Evolutionary conservation across 2,113 vertebrate species (phyloP), one percentile per base, ranked within the genome.

Genomic region (Sturnus vulgaris): DNA sequence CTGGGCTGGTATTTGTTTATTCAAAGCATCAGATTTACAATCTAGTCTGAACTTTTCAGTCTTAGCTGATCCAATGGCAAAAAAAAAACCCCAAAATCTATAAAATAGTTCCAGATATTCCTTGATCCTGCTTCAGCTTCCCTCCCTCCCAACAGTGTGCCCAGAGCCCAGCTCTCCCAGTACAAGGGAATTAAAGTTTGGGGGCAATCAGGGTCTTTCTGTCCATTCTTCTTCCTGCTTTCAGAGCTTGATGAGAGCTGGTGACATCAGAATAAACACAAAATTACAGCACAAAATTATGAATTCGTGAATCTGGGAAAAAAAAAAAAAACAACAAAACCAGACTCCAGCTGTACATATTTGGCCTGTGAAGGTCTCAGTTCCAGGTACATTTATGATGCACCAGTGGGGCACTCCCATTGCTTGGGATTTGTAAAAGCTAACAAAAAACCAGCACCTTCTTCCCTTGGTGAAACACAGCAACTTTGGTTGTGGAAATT

Each of bases 121-220:
- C 61, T 93, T 78, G 79, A 23, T 49, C 60, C 86, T 78, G 30
- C 33, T 82, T 60, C 88, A 88, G 72, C 86, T 75, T 64, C 90
- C 88, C 72, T 71, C 73, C 66, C 88, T 92, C 71, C 63, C 82
- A 78, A 33, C 20, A 46, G 69, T 37, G 60, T 75, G 73, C 61
- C 77, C 86, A 93, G 70, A 92, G 78, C 37, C 84, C 93, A 96
- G 82, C 85, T 86, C 92, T 90, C 61, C 76, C 56, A 90, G 61
- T 20, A 71, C 16, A 64, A 60, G 71, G 72, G 82, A 90, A 95
- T 31, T 37, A n/a, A 91, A 59, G 12, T 60, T 3, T 83, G 47
- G 60, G 86, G 71, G 68, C 60, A 94, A 68, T 44, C 57, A 33
- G 12, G 46, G 61, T 80, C 57, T 65, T 86, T 50, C 64, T 78